A percentile compares a stretch with the other conserved stretches of the same genome.
These are phyloP conservation scores for Apodemus sylvaticus DNA, from an alignment of 2,113 vertebrate genomes.

Conservation along the genomic window DNA sequence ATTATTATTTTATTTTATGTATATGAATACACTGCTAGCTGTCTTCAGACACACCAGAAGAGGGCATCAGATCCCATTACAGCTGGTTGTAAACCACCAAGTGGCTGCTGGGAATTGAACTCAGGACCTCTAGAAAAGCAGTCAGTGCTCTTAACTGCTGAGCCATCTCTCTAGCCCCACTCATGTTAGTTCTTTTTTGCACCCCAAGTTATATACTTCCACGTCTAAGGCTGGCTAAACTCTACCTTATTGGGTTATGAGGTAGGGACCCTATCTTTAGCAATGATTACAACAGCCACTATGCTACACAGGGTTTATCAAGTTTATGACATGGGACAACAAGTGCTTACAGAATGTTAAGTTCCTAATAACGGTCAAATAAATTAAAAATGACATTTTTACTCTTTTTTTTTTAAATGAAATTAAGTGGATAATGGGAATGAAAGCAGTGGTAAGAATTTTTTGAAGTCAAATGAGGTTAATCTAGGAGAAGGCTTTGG, in stretches of 20 bases:
- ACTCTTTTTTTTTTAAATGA: conserved; percentile 7
- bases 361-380: neutral
- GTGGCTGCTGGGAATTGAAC: too few species aligned
- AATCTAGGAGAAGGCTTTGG: neutral
- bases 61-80: too few species aligned
- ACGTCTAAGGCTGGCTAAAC: neutral
- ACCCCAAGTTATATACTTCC: conserved; percentile 6
- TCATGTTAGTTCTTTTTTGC: neutral
- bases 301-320: neutral
- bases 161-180: too few species aligned
- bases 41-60: too few species aligned
- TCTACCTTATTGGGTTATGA: neutral
- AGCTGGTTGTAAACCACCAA: too few species aligned
- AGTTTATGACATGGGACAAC: neutral
- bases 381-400: neutral
- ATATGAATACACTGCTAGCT: too few species aligned
- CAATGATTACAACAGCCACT: neutral
- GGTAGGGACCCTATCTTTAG: neutral
- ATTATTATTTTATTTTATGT: too few species aligned
- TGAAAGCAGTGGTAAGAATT: neutral
- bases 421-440: neutral
- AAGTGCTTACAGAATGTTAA: neutral
- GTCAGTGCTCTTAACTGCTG: too few species aligned
- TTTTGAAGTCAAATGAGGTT: neutral
- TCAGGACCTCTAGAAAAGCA: too few species aligned